Conservation (phyloP, 2,888 invertebrate species). For the Ectemnius cavifrons region DNA sequence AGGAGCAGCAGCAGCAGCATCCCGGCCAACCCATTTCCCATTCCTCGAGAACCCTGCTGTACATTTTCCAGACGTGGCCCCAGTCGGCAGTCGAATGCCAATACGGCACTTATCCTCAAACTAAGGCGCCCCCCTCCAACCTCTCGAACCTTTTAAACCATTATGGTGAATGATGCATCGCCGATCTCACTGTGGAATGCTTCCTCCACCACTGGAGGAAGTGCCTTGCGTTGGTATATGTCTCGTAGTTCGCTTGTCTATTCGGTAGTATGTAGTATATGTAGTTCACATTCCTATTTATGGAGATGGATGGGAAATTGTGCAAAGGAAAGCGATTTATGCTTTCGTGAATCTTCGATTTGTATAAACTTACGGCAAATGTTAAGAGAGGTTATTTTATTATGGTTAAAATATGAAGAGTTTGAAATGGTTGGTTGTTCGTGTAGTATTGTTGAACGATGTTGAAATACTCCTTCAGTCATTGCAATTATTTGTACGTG, state of each 20-base stretch:
- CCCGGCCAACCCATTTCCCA: conserved; percentile 63
- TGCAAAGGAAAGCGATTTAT: conserved; percentile 19
- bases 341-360: not conserved
- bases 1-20: too few relatives aligned
- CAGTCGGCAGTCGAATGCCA: conserved; percentile 65
- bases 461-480: too few relatives aligned
- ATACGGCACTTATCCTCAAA: conserved; percentile 65
- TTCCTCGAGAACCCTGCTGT: conserved; percentile 58
- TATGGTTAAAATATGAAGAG: too few relatives aligned
- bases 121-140: conserved; percentile 28
- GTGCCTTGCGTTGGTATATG: conserved; percentile 42
- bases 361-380: not conserved
- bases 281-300: conserved; percentile 37
- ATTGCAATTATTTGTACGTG: too few relatives aligned
- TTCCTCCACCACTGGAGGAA: conserved; percentile 9
- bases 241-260: conserved; percentile 35
- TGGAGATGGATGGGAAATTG: conserved; percentile 54
- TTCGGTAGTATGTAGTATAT: conserved; percentile 24
- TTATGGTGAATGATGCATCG: conserved; percentile 64
- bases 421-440: too few relatives aligned
- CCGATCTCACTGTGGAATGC: conserved; percentile 52
- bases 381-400: too few relatives aligned
- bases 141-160: conserved; percentile 65
- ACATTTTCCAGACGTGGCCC: conserved; percentile 65
- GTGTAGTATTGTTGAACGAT: too few relatives aligned